phyloP scores from a whole-genome alignment of 2,888 invertebrate species.

The Drosophila pseudotalamancana region DNA sequence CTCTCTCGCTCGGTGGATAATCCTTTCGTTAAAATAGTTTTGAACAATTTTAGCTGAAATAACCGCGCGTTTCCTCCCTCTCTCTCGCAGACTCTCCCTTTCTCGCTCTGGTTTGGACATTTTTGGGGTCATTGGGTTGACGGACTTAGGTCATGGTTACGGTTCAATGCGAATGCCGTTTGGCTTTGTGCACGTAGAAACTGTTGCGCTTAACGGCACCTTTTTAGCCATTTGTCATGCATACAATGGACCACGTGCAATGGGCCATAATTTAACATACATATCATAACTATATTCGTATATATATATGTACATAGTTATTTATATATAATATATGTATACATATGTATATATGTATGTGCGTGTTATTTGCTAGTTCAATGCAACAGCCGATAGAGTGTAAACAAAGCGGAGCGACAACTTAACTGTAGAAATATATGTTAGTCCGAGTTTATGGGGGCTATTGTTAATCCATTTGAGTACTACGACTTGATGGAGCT shows the following conservation, averaged over 20 bases:
- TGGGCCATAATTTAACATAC: constrained; percentile 33
- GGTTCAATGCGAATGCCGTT: constrained; percentile 32
- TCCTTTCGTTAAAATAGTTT: constrained; percentile 62
- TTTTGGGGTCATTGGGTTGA: constrained; percentile 55
- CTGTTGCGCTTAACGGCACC: constrained; percentile 41
- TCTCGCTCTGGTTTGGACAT: constrained; percentile 4
- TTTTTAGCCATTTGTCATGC: constrained; percentile 37
- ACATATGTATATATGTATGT: too few relatives aligned
- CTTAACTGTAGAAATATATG: too few relatives aligned
- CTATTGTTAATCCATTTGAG: too few relatives aligned
- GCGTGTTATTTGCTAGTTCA: too few relatives aligned
- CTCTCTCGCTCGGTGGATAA: constrained; percentile 25
- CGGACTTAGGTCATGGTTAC: constrained; percentile 52
- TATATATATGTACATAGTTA: neutral
- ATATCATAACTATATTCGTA: constrained; percentile 15
- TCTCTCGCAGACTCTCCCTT: neutral
- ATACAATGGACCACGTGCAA: constrained; percentile 33
- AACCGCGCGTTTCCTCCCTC: constrained; percentile 30
- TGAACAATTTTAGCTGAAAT: constrained; percentile 50
- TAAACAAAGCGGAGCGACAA: too few relatives aligned
- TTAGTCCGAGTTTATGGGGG: too few relatives aligned
- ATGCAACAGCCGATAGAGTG: too few relatives aligned
- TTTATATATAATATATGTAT: neutral
- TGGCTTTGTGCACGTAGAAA: constrained; percentile 39
- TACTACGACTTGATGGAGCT: too few relatives aligned